These are phyloP conservation scores for Cosmopolites sordidus DNA, from an alignment of 2,888 invertebrate genomes.

Conservation along the genomic window DNA sequence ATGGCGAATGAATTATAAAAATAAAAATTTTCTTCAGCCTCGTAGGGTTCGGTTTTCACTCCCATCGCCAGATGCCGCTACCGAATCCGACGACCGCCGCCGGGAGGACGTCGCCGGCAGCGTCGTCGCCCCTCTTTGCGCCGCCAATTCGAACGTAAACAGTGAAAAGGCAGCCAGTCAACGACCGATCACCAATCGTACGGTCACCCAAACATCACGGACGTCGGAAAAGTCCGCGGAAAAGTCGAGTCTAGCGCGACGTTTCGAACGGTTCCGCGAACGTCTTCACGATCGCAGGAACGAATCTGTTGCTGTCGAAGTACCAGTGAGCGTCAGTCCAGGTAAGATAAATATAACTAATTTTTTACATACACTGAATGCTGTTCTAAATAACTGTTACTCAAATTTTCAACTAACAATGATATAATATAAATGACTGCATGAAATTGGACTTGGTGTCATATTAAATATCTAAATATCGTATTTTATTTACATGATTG, in stretches of 20 bases:
- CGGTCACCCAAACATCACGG: not conserved
- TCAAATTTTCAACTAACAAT: too few relatives aligned
- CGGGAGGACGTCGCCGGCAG: conserved; percentile 16
- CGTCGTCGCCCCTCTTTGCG: conserved; percentile 19
- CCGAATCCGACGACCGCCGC: conserved; percentile 21
- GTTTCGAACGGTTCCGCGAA: conserved; percentile 24
- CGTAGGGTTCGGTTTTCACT: conserved; percentile 44
- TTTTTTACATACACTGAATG: not conserved
- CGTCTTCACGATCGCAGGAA: conserved; percentile 15
- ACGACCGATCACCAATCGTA: conserved; percentile 27
- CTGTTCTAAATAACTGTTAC: too few relatives aligned
- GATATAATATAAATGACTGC: too few relatives aligned
- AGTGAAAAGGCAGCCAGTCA: conserved; percentile 30
- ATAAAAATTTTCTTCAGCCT: conserved; percentile 33
- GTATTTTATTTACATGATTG: too few relatives aligned
- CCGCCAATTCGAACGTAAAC: not conserved
- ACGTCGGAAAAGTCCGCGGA: conserved; percentile 2
- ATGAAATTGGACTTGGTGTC: too few relatives aligned
- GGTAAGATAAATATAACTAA: conserved; percentile 20
- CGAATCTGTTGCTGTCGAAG: conserved; percentile 18
- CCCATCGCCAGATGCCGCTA: conserved; percentile 40
- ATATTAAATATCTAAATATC: too few relatives aligned
- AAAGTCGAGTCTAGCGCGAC: conserved; percentile 19
- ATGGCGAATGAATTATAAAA: not conserved
- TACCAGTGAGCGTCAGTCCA: conserved; percentile 21